These are phyloP conservation scores for Galago senegalensis DNA, from an alignment of 2,797 vertebrate genomes.

Conservation along the genomic window DNA sequence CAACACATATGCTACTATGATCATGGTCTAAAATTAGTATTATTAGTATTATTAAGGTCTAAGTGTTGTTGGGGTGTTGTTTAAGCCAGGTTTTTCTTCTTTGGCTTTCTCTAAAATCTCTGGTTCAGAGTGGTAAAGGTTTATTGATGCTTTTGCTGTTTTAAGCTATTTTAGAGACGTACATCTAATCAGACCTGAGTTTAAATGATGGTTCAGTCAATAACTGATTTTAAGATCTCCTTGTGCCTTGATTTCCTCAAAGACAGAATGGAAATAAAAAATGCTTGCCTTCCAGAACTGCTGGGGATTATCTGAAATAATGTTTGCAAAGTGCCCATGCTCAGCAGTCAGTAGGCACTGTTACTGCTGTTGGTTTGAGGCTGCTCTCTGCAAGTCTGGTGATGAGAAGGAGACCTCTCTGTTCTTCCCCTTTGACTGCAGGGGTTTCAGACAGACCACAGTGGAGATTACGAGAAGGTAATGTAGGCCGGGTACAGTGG, in stretches of 20 bases:
- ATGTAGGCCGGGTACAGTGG: background rate
- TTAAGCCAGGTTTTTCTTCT: background rate
- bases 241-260: conserved; percentile 35
- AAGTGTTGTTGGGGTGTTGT: background rate
- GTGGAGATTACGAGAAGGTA: conserved; percentile 11
- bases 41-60: background rate
- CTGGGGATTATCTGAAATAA: background rate
- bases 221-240: conserved; percentile 1
- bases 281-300: background rate
- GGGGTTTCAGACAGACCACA: background rate
- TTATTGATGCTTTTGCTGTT: background rate
- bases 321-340: background rate
- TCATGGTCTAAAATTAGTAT: conserved; percentile 60
- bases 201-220: background rate
- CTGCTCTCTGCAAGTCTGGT: background rate
- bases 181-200: background rate
- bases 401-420: background rate
- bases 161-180: conserved; percentile 4
- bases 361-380: background rate
- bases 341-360: background rate
- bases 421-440: background rate
- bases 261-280: conserved; percentile 57
- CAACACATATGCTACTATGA: conserved; percentile 2
- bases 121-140: background rate
- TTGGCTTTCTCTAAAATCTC: background rate